Base-by-base conservation (phyloP, 1,140 invertebrate genomes). In the Scaptomyza hsui region DNA sequence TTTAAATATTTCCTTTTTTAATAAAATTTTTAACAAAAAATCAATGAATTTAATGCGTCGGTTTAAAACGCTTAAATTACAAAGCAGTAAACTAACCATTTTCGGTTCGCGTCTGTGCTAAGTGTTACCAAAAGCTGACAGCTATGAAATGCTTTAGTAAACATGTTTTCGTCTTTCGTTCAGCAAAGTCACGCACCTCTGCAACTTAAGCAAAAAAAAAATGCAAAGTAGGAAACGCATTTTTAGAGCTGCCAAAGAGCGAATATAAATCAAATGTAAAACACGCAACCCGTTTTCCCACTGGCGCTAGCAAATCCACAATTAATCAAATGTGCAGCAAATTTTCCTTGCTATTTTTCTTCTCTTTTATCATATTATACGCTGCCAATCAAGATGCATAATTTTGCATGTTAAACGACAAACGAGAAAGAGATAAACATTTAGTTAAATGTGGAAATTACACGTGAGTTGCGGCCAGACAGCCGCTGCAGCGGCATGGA, bases 321-420 rank as follows among this genome's bases (percentile, higher is more conserved):
- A 85, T 85, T 86, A 85, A 86, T 86, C 81, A 85, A 86, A 74
- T 64, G 61, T 67, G 70, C 73, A 63, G 49, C 44, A 70, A 70
- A 39, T 26, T 45, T 35, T 29, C 9, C 19, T 24, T 41, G n/a
- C 24, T 51, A 51, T 32, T 42, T 44, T n/a, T 10, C 24, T 16
- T 24, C 3, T 9, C 6, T 37, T 26, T 26, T 65, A 47, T 32
- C 32, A 37, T 37, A 37, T 37, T 12, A 37, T 0, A n/a, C 32
- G 57, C 44, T 59, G 75, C 62, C 81, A 86, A 86, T 85, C 77
- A 77, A 74, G 77, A 86, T 85, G 65, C 77, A 80, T 74, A 77
- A 69, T 86, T 77, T 72, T 77, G 69, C 76, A 69, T 82, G 72
- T 76, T 71, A 63, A 65, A 26, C 55, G 51, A 49, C 64, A 9